Percentiles rank a stretch among this genome's conserved stretches.
Evolutionary conservation across 2,888 invertebrate species (phyloP).

Genomic region (Parnassius mnemosyne): DNA sequence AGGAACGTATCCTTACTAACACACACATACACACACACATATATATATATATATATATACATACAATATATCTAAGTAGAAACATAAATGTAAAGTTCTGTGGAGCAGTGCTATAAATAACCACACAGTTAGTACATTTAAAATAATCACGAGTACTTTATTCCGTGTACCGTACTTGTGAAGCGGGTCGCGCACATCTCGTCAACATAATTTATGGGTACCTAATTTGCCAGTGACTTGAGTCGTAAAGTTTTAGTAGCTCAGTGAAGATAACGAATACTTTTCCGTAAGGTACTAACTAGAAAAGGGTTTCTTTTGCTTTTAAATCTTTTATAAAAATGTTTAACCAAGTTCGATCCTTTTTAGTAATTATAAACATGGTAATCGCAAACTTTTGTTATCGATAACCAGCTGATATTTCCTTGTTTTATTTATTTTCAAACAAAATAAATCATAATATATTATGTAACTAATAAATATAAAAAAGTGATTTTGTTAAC

Average conservation of each 20-base stretch:
- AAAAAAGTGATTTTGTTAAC: too few relatives aligned
- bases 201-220: constrained; percentile 22
- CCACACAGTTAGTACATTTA: background rate
- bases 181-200: constrained; percentile 24
- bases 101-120: constrained; percentile 2
- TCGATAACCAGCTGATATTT: too few relatives aligned
- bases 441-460: too few relatives aligned
- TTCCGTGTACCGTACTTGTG: constrained; percentile 5
- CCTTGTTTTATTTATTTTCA: too few relatives aligned
- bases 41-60: too few relatives aligned
- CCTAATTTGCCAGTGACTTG: constrained; percentile 23
- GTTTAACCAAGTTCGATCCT: too few relatives aligned
- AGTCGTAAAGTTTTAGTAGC: constrained; percentile 21
- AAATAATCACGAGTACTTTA: constrained; percentile 2
- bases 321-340: background rate
- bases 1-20: too few relatives aligned
- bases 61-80: background rate
- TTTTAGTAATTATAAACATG: too few relatives aligned
- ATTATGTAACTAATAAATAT: too few relatives aligned
- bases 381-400: too few relatives aligned
- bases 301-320: background rate
- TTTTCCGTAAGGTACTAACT: background rate
- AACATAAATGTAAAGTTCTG: constrained; percentile 4
- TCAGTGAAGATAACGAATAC: constrained; percentile 24
- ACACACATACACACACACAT: too few relatives aligned